Conservation (phyloP, 2,888 invertebrate species). For the Eupithecia tripunctaria region DNA sequence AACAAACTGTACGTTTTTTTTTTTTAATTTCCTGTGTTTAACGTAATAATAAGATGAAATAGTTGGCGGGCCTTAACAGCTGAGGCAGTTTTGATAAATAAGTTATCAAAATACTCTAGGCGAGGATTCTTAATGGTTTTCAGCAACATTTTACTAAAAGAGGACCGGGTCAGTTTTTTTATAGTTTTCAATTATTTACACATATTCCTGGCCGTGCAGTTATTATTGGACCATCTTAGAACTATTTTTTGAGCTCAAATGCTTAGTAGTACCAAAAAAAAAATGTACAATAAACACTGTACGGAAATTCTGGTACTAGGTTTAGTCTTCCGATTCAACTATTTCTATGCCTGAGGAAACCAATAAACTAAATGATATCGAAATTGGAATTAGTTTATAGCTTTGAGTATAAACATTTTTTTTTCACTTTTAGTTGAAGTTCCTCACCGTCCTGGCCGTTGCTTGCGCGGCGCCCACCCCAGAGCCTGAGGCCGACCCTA, state of each 20-base stretch:
- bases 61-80: too few species aligned
- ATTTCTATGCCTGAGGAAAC: background rate
- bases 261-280: too few species aligned
- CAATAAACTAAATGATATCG: background rate
- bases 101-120: background rate
- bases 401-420: background rate
- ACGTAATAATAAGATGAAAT: too few species aligned
- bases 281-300: too few species aligned
- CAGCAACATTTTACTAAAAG: background rate
- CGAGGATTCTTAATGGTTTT: background rate
- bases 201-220: too few species aligned
- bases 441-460: conserved; percentile 53
- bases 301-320: background rate
- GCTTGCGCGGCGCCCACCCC: conserved; percentile 60
- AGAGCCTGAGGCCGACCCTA: conserved; percentile 49
- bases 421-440: conserved; percentile 51
- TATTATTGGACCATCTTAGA: too few species aligned
- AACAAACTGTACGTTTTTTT: too few species aligned
- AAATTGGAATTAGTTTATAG: background rate
- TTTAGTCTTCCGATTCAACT: background rate
- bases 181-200: background rate
- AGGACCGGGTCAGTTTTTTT: background rate
- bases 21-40: too few species aligned
- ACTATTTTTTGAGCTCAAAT: too few species aligned
- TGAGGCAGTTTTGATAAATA: background rate